phyloP scores from a whole-genome alignment of 2,888 invertebrate species.

The Syritta pipiens region DNA sequence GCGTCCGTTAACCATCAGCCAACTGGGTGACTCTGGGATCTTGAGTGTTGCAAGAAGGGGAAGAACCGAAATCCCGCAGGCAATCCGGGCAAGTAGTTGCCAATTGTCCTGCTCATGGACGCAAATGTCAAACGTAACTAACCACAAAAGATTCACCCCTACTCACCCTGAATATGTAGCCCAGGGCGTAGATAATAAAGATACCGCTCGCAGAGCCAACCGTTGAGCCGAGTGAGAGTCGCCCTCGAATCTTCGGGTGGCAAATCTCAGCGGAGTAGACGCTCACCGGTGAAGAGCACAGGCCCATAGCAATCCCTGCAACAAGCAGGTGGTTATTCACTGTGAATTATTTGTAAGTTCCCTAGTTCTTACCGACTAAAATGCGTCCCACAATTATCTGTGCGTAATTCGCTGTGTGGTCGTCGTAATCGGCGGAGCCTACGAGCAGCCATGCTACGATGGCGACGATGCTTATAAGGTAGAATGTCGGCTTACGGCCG shows the following conservation, averaged over 20 bases:
- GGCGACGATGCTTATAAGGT: constrained; percentile 70
- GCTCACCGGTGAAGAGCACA: constrained; percentile 71
- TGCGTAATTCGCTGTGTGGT: constrained; percentile 59
- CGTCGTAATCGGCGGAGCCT: constrained; percentile 64
- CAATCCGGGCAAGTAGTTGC: constrained; percentile 70
- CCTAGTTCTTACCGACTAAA: constrained; percentile 72
- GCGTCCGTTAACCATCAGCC: constrained; percentile 82
- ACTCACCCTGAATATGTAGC: constrained; percentile 74
- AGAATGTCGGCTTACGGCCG: constrained; percentile 71
- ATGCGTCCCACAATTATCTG: constrained; percentile 71
- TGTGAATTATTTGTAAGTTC: neutral
- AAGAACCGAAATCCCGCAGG: constrained; percentile 68
- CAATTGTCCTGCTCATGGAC: constrained; percentile 69
- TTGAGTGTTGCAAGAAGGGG: constrained; percentile 79
- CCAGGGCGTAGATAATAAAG: constrained; percentile 82
- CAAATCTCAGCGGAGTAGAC: constrained; percentile 73
- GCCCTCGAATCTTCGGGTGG: constrained; percentile 82
- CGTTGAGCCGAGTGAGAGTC: constrained; percentile 82
- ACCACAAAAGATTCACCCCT: constrained; percentile 25
- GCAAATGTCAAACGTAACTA: constrained; percentile 25
- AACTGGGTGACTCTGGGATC: constrained; percentile 84
- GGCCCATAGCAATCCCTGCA: constrained; percentile 71
- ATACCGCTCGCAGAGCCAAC: constrained; percentile 83
- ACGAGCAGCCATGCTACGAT: constrained; percentile 71
- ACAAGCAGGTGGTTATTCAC: neutral